phyloP scores from a whole-genome alignment of 2,797 vertebrate genomes.

The Urocyon cinereoargenteus region DNA sequence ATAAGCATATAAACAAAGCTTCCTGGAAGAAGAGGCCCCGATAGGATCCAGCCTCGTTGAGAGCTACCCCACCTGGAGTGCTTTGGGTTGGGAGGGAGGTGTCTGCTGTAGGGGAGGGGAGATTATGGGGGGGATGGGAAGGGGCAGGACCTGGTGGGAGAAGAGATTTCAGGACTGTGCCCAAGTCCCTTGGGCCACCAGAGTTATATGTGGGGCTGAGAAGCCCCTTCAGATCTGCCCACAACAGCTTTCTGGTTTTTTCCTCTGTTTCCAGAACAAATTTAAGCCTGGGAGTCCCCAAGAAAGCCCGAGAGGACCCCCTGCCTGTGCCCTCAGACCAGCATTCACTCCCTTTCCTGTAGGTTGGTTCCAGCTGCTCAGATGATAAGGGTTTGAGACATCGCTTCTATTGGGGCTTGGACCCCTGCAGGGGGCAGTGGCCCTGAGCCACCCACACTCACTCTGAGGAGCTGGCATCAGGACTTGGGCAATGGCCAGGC shows the following conservation, averaged over 20 bases:
- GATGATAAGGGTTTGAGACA: slow-evolving; percentile 59
- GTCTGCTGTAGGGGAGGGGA: not conserved
- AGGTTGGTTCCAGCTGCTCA: slow-evolving; percentile 78
- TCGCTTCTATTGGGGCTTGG: not conserved
- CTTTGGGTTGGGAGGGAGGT: not conserved
- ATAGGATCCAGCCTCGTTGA: not conserved
- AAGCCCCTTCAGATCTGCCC: slow-evolving; percentile 30
- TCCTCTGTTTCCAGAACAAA: slow-evolving; percentile 83
- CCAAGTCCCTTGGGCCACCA: not conserved
- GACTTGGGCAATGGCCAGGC: not conserved
- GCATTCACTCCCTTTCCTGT: slow-evolving; percentile 81
- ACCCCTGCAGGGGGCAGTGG: not conserved
- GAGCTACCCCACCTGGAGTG: not conserved
- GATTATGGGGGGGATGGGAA: not conserved
- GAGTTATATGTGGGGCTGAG: not conserved
- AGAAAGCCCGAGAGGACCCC: slow-evolving; percentile 81
- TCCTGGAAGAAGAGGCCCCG: not conserved
- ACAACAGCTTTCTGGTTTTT: slow-evolving; percentile 78
- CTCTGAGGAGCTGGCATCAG: not conserved
- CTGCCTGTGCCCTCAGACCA: slow-evolving; percentile 82
- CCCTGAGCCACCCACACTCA: not conserved
- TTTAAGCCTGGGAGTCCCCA: slow-evolving; percentile 79
- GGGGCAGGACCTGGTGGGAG: not conserved
- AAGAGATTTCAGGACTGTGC: slow-evolving; percentile 8
- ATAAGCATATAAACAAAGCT: not conserved